A percentile compares a stretch with the other conserved stretches of the same genome.
phyloP scores from a whole-genome alignment of 2,888 invertebrate genomes.

The Tromatobia lineatoria region DNA sequence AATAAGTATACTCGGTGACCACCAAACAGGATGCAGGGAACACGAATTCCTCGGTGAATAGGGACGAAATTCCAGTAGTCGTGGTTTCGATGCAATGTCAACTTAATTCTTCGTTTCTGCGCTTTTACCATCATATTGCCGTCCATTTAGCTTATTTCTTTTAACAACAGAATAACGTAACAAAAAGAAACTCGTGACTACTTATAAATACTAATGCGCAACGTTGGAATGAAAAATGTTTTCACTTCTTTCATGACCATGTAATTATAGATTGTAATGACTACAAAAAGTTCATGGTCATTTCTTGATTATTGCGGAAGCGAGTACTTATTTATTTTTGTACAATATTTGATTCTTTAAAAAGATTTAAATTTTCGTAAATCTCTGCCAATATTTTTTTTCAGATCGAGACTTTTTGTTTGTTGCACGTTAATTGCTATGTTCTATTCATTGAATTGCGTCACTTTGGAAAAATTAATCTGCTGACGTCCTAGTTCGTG shows the following conservation, averaged over 20 bases:
- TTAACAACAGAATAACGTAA: no score
- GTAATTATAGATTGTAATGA: no score
- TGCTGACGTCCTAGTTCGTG: slow-evolving; percentile 6
- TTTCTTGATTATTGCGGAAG: no score
- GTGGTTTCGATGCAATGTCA: slow-evolving; percentile 7
- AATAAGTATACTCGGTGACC: slow-evolving; percentile 30
- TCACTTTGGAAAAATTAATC: background rate
- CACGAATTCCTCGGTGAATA: slow-evolving; percentile 25
- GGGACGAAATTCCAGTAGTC: slow-evolving; percentile 19
- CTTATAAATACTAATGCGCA: no score
- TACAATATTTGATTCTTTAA: no score
- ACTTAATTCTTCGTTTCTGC: slow-evolving; percentile 18
- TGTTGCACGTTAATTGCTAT: background rate
- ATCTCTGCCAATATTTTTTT: background rate
- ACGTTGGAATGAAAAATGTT: no score
- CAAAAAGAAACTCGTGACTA: no score
- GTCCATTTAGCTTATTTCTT: no score
- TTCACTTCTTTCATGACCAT: no score
- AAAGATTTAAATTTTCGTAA: no score
- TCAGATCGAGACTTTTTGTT: background rate
- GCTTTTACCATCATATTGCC: background rate
- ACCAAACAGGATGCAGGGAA: slow-evolving; percentile 31
- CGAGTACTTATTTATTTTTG: no score
- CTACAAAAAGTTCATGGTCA: no score
- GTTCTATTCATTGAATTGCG: background rate